These are phyloP conservation scores for Drosophila repletoides DNA, from an alignment of 1,140 invertebrate genomes.

Conservation along the genomic window DNA sequence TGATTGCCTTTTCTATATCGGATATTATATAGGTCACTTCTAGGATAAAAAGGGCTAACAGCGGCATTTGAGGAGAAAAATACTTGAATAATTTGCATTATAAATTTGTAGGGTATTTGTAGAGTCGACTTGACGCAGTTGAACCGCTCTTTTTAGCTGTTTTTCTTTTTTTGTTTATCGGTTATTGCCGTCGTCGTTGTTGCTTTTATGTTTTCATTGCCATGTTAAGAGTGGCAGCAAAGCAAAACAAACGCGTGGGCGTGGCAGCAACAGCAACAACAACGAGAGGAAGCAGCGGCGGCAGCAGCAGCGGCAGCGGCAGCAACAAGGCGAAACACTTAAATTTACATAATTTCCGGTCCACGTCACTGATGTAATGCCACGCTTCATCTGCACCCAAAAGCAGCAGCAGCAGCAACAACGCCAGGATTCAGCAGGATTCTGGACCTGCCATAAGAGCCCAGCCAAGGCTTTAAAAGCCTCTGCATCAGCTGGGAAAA, in stretches of 20 bases:
- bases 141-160: too few species aligned
- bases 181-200: conserved; percentile 55
- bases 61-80: too few species aligned
- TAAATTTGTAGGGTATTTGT: too few species aligned
- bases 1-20: too few species aligned
- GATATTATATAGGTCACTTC: too few species aligned
- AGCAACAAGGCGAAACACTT: conserved; percentile 63
- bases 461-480: conserved; percentile 16
- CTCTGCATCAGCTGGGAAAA: conserved; percentile 60
- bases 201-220: conserved; percentile 79
- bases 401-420: conserved; percentile 11
- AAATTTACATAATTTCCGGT: conserved; percentile 80
- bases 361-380: conserved; percentile 74
- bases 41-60: too few species aligned
- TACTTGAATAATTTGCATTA: too few species aligned
- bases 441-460: conserved; percentile 10
- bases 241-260: conserved; percentile 25
- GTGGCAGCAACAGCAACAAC: conserved; percentile 5
- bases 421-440: neutral
- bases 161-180: conserved; percentile 55
- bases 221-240: conserved; percentile 57
- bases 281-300: neutral
- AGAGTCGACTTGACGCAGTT: too few species aligned
- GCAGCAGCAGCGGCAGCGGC: neutral
- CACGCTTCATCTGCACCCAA: conserved; percentile 58